These are phyloP conservation scores for Polydrusus pterygomalis DNA, from an alignment of 2,888 invertebrate species.

Conservation along the genomic window DNA sequence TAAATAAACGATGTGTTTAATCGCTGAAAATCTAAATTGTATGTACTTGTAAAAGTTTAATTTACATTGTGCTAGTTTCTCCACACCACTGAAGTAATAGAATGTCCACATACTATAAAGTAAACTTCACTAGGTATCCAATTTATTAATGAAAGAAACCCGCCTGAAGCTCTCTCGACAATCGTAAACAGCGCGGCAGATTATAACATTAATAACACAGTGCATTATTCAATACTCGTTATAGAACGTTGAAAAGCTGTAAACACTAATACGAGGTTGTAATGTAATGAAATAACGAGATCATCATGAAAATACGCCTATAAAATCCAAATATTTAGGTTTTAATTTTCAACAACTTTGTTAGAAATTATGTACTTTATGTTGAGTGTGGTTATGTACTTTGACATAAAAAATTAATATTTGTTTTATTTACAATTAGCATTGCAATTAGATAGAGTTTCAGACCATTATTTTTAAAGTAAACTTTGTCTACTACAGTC, in stretches of 20 bases:
- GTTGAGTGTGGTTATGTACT: background rate
- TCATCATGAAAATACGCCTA: background rate
- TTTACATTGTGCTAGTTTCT: too few relatives aligned
- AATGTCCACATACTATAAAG: background rate
- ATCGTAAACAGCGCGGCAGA: background rate
- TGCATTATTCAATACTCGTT: conserved; percentile 2
- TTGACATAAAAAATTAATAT: background rate
- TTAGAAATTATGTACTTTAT: background rate
- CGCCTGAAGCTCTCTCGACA: background rate
- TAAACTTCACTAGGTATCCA: background rate
- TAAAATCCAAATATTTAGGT: background rate
- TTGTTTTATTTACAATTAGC: too few relatives aligned
- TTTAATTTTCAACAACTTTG: background rate
- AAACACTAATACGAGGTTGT: background rate
- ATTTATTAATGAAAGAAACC: background rate
- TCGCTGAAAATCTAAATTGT: too few relatives aligned
- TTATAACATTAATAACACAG: background rate
- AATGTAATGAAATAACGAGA: background rate
- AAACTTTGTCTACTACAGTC: too few relatives aligned
- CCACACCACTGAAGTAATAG: background rate
- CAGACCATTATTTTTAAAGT: too few relatives aligned
- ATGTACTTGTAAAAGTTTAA: too few relatives aligned
- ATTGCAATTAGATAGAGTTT: too few relatives aligned
- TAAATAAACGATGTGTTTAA: too few relatives aligned
- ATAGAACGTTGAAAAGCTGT: background rate